phyloP scores from a whole-genome alignment of 2,888 invertebrate genomes.

The Polyommatus iphigenia region DNA sequence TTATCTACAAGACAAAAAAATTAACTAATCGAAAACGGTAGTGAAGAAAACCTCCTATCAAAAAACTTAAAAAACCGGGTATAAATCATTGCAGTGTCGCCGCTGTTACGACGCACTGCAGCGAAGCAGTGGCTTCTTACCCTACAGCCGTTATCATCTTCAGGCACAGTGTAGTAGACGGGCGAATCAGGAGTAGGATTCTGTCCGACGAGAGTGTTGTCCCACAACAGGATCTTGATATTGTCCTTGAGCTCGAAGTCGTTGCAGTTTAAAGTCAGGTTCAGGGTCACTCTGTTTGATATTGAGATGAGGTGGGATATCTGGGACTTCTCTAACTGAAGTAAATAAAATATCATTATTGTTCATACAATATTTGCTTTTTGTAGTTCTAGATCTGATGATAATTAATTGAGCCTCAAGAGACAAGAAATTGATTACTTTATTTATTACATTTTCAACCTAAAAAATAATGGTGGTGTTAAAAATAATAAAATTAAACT shows the following conservation, averaged over 20 bases:
- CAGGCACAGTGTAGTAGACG: not conserved
- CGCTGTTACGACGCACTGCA: no score
- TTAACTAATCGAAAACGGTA: no score
- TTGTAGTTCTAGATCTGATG: no score
- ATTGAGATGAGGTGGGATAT: constrained; percentile 10
- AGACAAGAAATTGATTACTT: no score
- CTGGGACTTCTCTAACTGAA: not conserved
- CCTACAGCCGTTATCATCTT: not conserved
- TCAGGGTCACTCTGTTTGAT: not conserved
- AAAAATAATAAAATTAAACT: not conserved
- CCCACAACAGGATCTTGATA: not conserved
- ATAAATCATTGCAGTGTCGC: no score
- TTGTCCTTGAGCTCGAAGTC: constrained; percentile 11
- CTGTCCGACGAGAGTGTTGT: not conserved
- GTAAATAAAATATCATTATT: not conserved
- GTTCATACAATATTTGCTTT: no score
- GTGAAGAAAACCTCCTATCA: no score
- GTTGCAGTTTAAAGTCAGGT: not conserved
- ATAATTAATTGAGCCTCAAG: no score
- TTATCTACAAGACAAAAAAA: no score
- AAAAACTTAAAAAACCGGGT: no score
- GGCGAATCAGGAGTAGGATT: not conserved
- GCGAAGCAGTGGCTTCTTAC: not conserved
- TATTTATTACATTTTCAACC: no score
- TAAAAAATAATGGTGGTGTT: not conserved